Conservation (phyloP, 2,113 vertebrate genomes). For the Megalops atlanticus region DNA sequence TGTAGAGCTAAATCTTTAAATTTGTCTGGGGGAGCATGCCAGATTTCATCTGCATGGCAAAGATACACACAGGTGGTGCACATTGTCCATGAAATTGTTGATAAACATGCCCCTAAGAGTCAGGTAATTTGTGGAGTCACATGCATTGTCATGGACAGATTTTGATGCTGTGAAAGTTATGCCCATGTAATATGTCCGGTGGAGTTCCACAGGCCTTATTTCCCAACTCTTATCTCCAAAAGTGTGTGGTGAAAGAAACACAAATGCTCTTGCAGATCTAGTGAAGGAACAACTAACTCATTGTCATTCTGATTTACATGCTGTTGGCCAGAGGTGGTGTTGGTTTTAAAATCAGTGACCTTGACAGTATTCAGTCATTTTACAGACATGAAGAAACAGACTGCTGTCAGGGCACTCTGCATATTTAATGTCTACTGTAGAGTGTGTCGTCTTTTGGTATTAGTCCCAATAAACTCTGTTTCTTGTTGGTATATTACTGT, state of each 20-base stretch:
- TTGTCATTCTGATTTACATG: constrained; percentile 16
- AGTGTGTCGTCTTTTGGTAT: neutral
- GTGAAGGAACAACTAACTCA: constrained; percentile 13
- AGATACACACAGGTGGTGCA: constrained; percentile 37
- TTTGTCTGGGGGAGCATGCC: constrained; percentile 38
- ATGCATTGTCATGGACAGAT: constrained; percentile 32
- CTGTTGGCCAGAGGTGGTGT: neutral
- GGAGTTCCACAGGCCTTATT: constrained; percentile 28
- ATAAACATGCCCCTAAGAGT: constrained; percentile 49
- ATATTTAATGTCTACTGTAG: neutral
- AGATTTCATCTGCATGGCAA: constrained; percentile 37
- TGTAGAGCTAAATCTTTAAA: constrained; percentile 33
- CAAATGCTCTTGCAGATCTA: constrained; percentile 13
- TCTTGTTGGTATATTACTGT: neutral
- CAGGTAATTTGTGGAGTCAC: constrained; percentile 40
- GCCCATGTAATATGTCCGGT: constrained; percentile 40
- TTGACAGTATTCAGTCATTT: neutral
- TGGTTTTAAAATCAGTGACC: neutral
- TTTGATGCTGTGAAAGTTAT: constrained; percentile 46
- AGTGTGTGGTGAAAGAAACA: constrained; percentile 30
- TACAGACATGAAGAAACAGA: neutral
- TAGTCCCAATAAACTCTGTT: neutral
- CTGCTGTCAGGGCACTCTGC: neutral
- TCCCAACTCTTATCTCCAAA: constrained; percentile 35
- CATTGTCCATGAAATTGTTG: constrained; percentile 51